phyloP scores from a whole-genome alignment of 2,888 invertebrate species.

The Agriopis marginaria region DNA sequence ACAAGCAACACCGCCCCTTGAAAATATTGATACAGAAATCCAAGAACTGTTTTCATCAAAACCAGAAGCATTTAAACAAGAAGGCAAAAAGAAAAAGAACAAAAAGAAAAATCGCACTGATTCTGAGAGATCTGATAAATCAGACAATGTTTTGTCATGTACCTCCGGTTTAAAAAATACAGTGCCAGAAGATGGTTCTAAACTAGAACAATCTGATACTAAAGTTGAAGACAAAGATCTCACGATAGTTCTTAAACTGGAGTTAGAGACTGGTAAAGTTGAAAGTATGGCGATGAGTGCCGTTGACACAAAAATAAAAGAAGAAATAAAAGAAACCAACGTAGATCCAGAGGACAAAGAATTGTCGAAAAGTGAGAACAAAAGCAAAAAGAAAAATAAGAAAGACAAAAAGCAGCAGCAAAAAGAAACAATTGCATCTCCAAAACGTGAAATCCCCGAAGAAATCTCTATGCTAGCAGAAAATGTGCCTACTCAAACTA shows the following conservation, averaged over 20 bases:
- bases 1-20: constrained; percentile 20
- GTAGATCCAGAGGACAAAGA: constrained; percentile 29
- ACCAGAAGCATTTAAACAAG: constrained; percentile 49
- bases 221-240: constrained; percentile 29
- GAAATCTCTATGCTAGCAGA: constrained; percentile 24
- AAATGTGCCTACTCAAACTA: constrained; percentile 1
- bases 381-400: constrained; percentile 55
- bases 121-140: constrained; percentile 71
- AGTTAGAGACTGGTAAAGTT: constrained; percentile 8
- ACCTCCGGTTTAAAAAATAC: constrained; percentile 68
- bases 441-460: constrained; percentile 17
- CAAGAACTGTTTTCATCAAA: constrained; percentile 33
- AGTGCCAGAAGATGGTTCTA: constrained; percentile 49
- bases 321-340: constrained; percentile 29
- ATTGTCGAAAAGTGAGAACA: constrained; percentile 34
- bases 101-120: constrained; percentile 76
- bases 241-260: neutral
- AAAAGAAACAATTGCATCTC: constrained; percentile 28
- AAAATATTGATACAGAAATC: constrained; percentile 35
- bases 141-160: constrained; percentile 63
- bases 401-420: constrained; percentile 52
- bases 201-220: constrained; percentile 35
- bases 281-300: constrained; percentile 17
- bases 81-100: constrained; percentile 71
- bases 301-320: constrained; percentile 19